These are phyloP conservation scores for Limnephilus lunatus DNA, from an alignment of 2,888 invertebrate species.

Conservation along the genomic window DNA sequence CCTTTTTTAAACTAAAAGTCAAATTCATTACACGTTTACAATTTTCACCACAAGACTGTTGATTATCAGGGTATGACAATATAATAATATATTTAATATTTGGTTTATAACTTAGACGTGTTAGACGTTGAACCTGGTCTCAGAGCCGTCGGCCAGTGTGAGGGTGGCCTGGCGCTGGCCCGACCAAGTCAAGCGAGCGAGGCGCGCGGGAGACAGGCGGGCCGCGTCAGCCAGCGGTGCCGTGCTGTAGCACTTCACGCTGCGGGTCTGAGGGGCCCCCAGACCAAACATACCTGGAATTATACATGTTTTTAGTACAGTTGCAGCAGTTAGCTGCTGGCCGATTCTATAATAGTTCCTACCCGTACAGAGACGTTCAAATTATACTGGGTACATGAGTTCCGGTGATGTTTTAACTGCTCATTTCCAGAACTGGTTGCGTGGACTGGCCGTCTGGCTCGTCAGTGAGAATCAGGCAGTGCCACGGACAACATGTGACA, in stretches of 20 bases:
- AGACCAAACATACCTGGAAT: slow-evolving; percentile 93
- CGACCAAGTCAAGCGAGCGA: slow-evolving; percentile 97
- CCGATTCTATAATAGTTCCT: too few relatives aligned
- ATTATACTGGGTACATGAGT: too few relatives aligned
- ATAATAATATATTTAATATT: background rate
- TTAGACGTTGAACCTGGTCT: slow-evolving; percentile 89
- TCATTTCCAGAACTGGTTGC: too few relatives aligned
- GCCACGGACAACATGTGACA: too few relatives aligned
- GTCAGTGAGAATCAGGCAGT: too few relatives aligned
- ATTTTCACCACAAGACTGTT: background rate
- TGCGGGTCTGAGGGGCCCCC: slow-evolving; percentile 97
- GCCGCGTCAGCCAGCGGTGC: slow-evolving; percentile 93
- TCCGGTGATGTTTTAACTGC: too few relatives aligned
- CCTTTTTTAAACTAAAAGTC: background rate
- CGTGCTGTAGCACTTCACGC: slow-evolving; percentile 96
- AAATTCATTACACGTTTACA: background rate
- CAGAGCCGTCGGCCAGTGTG: slow-evolving; percentile 97
- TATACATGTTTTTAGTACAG: background rate
- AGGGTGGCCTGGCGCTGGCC: slow-evolving; percentile 94
- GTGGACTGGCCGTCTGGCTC: too few relatives aligned
- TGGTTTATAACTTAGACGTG: background rate
- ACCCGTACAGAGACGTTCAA: too few relatives aligned
- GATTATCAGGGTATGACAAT: background rate
- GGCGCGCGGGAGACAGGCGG: slow-evolving; percentile 90
- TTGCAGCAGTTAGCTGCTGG: too few relatives aligned